Conservation (phyloP, 2,113 vertebrate species). For the Dasypus novemcinctus region DNA sequence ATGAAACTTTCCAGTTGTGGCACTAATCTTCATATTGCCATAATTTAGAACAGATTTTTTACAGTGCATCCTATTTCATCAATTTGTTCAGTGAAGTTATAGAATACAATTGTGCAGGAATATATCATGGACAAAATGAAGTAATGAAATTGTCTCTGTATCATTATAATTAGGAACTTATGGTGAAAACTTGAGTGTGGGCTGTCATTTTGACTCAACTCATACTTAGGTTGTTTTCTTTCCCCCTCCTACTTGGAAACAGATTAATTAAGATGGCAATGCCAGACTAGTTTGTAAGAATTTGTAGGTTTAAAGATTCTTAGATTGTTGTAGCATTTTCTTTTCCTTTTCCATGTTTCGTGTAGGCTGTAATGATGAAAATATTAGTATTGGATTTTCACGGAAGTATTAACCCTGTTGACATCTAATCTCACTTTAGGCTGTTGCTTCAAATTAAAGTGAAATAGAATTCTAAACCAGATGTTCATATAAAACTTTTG, state of each 20-base stretch:
- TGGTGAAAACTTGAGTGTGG: background rate
- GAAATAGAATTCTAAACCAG: conserved; percentile 10
- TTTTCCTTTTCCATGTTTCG: background rate
- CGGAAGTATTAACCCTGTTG: background rate
- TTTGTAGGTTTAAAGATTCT: conserved; percentile 46
- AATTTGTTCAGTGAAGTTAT: conserved; percentile 44
- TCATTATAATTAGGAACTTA: conserved; percentile 54
- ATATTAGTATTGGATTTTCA: conserved; percentile 22
- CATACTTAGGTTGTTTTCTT: background rate
- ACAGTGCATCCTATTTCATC: background rate
- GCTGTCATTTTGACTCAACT: background rate
- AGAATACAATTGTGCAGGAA: conserved; percentile 49
- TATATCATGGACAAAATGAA: conserved; percentile 39
- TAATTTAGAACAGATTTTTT: conserved; percentile 10
- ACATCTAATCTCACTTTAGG: conserved; percentile 46
- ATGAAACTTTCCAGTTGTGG: background rate
- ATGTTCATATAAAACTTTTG: conserved; percentile 36
- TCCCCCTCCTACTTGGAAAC: background rate
- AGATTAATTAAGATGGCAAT: background rate
- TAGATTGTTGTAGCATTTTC: background rate
- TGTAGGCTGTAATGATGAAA: background rate
- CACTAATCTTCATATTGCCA: background rate
- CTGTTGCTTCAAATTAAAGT: conserved; percentile 38
- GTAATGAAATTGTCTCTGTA: conserved; percentile 19
- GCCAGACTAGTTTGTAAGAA: conserved; percentile 19